Evolutionary conservation across 64 coral and sea anemone species (phyloP).

Genomic region (Porites lutea): DNA sequence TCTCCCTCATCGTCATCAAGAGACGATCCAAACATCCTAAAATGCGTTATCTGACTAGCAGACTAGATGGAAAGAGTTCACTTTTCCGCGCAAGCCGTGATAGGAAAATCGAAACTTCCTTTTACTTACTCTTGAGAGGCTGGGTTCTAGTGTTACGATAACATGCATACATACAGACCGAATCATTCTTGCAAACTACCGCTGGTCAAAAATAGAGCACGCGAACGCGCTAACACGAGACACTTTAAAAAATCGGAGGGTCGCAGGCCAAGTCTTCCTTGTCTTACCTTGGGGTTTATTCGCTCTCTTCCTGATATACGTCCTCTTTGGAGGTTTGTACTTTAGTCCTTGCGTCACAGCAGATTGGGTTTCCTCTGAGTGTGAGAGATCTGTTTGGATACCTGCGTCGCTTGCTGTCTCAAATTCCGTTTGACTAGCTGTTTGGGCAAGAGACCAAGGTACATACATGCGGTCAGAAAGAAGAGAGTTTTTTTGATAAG

Average conservation of each 20-base stretch:
- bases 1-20: constrained; percentile 88
- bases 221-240: no score
- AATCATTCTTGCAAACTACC: not conserved
- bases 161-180: not conserved
- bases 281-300: not conserved
- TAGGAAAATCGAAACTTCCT: constrained; percentile 45
- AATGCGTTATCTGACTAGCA: not conserved
- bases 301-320: not conserved
- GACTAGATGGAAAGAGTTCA: not conserved
- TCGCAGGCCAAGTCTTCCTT: not conserved
- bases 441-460: not conserved
- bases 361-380: not conserved
- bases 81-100: constrained; percentile 59
- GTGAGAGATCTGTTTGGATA: not conserved
- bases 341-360: not conserved
- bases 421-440: not conserved
- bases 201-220: not conserved
- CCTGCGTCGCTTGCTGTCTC: not conserved
- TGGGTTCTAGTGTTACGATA: constrained; percentile 2
- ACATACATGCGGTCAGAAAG: no score
- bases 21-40: constrained; percentile 83
- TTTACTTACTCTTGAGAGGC: constrained; percentile 65
- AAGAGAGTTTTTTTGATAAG: not conserved
- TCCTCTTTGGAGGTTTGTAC: constrained; percentile 17
- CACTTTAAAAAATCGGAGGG: no score